Conservation (phyloP, 2,888 invertebrate genomes). For the Onchidella celtica region DNA sequence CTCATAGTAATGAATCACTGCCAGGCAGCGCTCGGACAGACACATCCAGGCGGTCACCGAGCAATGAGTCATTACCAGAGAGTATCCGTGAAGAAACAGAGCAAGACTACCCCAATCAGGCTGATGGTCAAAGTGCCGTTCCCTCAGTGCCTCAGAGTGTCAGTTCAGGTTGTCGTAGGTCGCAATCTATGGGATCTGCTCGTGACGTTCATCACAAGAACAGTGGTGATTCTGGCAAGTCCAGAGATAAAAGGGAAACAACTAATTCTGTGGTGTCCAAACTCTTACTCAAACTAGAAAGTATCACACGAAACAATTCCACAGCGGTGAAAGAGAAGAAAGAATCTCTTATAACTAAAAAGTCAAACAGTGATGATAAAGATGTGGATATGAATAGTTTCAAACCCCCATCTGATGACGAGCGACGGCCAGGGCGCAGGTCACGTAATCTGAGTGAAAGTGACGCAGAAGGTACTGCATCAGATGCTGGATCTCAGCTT, state of each 20-base stretch:
- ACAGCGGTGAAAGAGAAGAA: conserved; percentile 59
- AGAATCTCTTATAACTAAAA: conserved; percentile 49
- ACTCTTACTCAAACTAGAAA: conserved; percentile 68
- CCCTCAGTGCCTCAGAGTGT: conserved; percentile 16
- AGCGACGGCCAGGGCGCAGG: conserved; percentile 38
- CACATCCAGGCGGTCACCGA: conserved; percentile 36
- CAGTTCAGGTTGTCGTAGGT: conserved; percentile 36
- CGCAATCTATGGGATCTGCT: conserved; percentile 57
- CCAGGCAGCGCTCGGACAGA: conserved; percentile 43
- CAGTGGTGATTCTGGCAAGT: background rate
- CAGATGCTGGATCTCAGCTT: conserved; percentile 54
- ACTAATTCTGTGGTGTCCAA: conserved; percentile 64
- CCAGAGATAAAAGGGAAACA: background rate
- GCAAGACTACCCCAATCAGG: background rate
- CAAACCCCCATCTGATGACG: conserved; percentile 52
- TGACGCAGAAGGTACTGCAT: conserved; percentile 46
- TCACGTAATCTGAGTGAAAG: conserved; percentile 50
- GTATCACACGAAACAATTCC: conserved; percentile 64
- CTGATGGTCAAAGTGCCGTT: background rate
- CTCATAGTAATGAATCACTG: conserved; percentile 47
- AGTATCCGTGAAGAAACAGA: conserved; percentile 37
- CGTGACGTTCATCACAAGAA: conserved; percentile 49
- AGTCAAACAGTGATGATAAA: conserved; percentile 52
- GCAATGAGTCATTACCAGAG: conserved; percentile 51
- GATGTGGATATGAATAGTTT: conserved; percentile 23